Base-by-base conservation (phyloP, 1,140 invertebrate species). In the Aleiodes sp. region DNA sequence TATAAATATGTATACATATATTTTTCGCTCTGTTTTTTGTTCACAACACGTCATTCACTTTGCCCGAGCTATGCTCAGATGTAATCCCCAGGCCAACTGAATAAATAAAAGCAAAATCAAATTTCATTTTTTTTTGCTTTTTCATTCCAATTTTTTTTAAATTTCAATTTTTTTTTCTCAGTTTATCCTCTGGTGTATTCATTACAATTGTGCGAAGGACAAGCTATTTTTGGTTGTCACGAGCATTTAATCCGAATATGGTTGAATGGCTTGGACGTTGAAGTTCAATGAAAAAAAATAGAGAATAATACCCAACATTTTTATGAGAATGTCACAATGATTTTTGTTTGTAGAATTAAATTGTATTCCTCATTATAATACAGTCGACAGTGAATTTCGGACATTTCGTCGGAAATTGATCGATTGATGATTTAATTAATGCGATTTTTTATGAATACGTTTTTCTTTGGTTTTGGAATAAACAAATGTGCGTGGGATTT, bases 41-140 rank as follows among this genome's bases (percentile, higher is more conserved):
- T 57, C 29, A 35, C 52, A 39, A 46, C 56, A 37, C 26, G 56
- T 31, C 56, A 59, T 59, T 31, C 14, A 31, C 28, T 29, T 26
- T 29, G 24, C 56, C 26, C 12, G n/a, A 31, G n/a, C 56, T 59
- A 31, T 59, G 37, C 37, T 43, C 35, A 60, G 28, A 12, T 39
- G 21, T 43, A 43, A 68, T 59, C 63, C 37, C 37, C 41, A 31
- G 46, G 56, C 66, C 70, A 72, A 65, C 70, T 69, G 70, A 65
- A 65, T 65, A 72, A 69, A 72, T 68, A 72, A 46, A 72, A 69
- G 62, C 66, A 68, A 68, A 41, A 71, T 71, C 43, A 69, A 72
- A 69, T 65, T 60, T 28, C n/a, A 14, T 65, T 46, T 9, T 33
- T 52, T 19, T 37, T n/a, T 35, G 56, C 29, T 35, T 33, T 61